Percentiles rank a stretch among this genome's conserved stretches.
Conservation (phyloP, 2,888 invertebrate species). For the Allygus modestus region DNA sequence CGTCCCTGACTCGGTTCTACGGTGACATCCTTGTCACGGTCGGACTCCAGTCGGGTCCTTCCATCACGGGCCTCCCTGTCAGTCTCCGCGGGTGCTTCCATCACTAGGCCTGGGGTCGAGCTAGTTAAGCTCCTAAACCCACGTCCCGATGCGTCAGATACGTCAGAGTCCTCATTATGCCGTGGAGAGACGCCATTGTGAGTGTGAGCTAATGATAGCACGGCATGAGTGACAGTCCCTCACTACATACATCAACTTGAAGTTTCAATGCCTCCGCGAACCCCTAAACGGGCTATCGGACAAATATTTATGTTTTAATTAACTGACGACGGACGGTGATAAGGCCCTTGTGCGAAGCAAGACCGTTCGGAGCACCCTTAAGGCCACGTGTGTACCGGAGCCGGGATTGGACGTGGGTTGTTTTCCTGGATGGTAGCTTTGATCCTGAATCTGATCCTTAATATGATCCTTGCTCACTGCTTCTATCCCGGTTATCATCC, state of each 20-base stretch:
- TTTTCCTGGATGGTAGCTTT: no score
- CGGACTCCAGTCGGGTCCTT: no score
- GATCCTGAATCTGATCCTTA: no score
- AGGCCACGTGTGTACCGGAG: no score
- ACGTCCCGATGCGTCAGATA: constrained; percentile 42
- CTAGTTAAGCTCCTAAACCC: constrained; percentile 55
- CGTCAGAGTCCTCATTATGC: constrained; percentile 33
- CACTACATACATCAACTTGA: constrained; percentile 55
- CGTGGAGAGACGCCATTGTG: constrained; percentile 32
- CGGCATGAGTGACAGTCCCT: constrained; percentile 47
- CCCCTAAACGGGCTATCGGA: constrained; percentile 54
- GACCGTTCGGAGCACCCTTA: no score
- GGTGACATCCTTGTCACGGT: no score
- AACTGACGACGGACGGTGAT: constrained; percentile 1
- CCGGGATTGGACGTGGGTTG: no score
- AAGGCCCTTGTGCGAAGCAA: not conserved
- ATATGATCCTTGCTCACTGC: no score
- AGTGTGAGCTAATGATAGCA: constrained; percentile 47
- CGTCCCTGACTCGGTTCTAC: no score
- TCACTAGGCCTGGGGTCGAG: constrained; percentile 21
- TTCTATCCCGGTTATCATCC: no score
- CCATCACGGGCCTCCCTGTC: not conserved
- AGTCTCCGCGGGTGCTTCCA: constrained; percentile 7
- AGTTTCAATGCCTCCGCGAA: constrained; percentile 39
- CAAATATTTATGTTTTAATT: constrained; percentile 60